Evolutionary conservation across 1,140 invertebrate species (phyloP).

Genomic region (Druon quercuslanigerum): DNA sequence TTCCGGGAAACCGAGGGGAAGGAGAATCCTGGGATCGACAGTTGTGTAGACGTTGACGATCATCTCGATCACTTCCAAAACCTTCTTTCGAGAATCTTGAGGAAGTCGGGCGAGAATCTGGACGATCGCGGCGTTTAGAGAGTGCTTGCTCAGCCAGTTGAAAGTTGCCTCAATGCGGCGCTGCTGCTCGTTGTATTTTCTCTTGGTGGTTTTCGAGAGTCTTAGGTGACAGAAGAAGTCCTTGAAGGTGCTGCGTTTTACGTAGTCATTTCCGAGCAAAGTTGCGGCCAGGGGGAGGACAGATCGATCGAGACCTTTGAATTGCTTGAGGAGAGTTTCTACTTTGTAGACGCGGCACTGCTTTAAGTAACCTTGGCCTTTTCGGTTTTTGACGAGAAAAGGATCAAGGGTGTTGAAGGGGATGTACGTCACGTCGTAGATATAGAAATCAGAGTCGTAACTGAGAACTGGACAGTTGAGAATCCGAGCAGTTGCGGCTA

Average conservation of each 20-base stretch:
- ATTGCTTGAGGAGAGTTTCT: conserved; percentile 81
- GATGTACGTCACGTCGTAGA: conserved; percentile 89
- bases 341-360: conserved; percentile 84
- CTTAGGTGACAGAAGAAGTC: conserved; percentile 83
- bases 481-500: conserved; percentile 85
- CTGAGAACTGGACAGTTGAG: conserved; percentile 90
- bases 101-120: conserved; percentile 80
- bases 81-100: conserved; percentile 72
- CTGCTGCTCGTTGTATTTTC: conserved; percentile 77
- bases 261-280: conserved; percentile 91
- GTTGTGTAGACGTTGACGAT: conserved; percentile 80
- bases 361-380: conserved; percentile 64
- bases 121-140: conserved; percentile 81
- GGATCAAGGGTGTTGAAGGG: conserved; percentile 82
- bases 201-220: conserved; percentile 77
- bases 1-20: conserved; percentile 50
- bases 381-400: conserved; percentile 45
- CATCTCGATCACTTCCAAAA: conserved; percentile 78
- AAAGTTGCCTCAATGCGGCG: conserved; percentile 82
- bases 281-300: conserved; percentile 87
- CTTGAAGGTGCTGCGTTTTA: conserved; percentile 81
- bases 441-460: conserved; percentile 94
- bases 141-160: conserved; percentile 84
- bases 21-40: conserved; percentile 76
- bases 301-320: conserved; percentile 80